Evolutionary conservation across 2,888 invertebrate genomes (phyloP), one percentile per base, ranked within the genome.

Genomic region (Megastigmus dorsalis): DNA sequence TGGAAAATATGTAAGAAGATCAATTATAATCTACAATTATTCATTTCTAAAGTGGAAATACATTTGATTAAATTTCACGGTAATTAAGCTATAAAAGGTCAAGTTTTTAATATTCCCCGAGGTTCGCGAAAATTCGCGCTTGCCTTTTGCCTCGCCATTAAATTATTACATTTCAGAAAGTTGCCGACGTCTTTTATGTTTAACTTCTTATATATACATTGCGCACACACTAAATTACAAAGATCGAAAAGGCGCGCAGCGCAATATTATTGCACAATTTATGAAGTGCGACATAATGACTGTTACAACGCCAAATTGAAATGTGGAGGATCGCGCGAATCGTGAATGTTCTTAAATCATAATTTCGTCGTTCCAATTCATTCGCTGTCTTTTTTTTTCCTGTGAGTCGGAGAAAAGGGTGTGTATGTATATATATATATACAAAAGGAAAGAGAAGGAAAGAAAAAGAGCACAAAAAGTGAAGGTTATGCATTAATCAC

Each of bases 401-500:
- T 43, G 43, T 28, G 15, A 50, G 13, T 15, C n/a, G 7, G 54
- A 36, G 13, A 45, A 55, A 50, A 43, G 20, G 28, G 20, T 18
- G 9, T 4, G n/a, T n/a, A n/a, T n/a, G n/a, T n/a, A n/a, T n/a
- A n/a, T n/a, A n/a, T n/a, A n/a, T n/a, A 30, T 20, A 26, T 18
- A 18, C 36, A 38, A 33, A 59, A 59, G 30, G 20, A 30, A 10
- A 15, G 18, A 7, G 10, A 23, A 67, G 26, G 28, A 67, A 36
- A 23, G 18, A 50, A 41, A 52, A 52, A 60, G 28, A 30, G 30
- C n/a, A 20, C 36, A 66, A 72, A n/a, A 66, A 72, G 57, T 33
- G 72, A 72, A 72, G 65, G 66, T 43, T 66, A 13, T 43, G 65
- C 50, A 65, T 71, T 65, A 65, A 71, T 71, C 63, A 57, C 38